A percentile compares a stretch with the other conserved stretches of the same genome.
Evolutionary conservation across 2,113 vertebrate genomes (phyloP).

Genomic region (Pygoscelis adeliae): DNA sequence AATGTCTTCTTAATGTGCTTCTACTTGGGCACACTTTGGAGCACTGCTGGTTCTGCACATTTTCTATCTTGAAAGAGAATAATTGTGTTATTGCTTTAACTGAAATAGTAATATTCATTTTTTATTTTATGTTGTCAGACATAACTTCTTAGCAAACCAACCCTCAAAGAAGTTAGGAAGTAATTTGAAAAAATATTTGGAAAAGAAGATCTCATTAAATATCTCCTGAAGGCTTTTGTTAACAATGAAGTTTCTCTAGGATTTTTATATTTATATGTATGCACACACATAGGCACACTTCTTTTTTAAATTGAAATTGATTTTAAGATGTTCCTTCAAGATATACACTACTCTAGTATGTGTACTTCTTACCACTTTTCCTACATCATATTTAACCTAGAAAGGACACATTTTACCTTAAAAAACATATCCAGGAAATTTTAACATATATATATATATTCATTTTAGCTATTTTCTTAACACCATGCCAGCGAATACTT

Average conservation of each 20-base stretch:
- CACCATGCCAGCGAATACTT: neutral
- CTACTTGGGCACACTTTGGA: slow-evolving; percentile 17
- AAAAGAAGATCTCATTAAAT: neutral
- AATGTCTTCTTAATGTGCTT: slow-evolving; percentile 33
- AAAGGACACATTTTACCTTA: neutral
- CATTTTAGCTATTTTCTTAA: neutral
- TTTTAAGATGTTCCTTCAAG: neutral
- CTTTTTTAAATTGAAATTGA: neutral
- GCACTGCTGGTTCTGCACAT: neutral
- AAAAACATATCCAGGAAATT: neutral
- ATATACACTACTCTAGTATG: neutral
- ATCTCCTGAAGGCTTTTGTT: neutral
- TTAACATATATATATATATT: neutral
- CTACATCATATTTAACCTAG: neutral
- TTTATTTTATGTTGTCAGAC: neutral
- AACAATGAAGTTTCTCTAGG: neutral
- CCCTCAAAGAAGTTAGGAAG: neutral
- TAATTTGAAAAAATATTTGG: neutral
- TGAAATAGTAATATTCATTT: neutral
- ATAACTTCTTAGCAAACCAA: neutral
- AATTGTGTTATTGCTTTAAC: neutral
- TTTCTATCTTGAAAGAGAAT: neutral
- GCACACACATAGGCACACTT: neutral
- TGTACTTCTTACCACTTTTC: neutral
- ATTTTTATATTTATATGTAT: neutral